Conservation (phyloP, 2,113 vertebrate species). For the Serinus canaria region DNA sequence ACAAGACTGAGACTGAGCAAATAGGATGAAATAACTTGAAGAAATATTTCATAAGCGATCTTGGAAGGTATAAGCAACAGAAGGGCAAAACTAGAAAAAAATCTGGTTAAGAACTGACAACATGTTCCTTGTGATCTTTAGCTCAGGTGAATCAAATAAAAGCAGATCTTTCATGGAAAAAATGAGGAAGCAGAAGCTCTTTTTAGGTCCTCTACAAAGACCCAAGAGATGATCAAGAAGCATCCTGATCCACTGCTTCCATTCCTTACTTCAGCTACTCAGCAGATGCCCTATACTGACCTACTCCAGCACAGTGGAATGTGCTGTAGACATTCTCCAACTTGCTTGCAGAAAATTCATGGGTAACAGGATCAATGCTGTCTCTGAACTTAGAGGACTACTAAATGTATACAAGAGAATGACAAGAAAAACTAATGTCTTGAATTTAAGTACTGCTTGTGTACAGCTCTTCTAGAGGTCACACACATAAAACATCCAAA, state of each 20-base stretch:
- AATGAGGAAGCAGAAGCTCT: background rate
- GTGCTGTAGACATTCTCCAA: rapidly evolving
- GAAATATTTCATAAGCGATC: background rate
- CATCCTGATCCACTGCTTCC: background rate
- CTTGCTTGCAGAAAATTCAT: background rate
- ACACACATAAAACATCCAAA: background rate
- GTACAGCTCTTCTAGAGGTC: background rate
- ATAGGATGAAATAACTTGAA: background rate
- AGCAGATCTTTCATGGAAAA: background rate
- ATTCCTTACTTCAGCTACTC: background rate
- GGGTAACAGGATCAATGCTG: background rate
- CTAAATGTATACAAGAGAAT: background rate
- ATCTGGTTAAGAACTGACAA: background rate
- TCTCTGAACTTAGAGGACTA: background rate
- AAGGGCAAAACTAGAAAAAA: background rate
- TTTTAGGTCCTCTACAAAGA: background rate
- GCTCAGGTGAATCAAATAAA: background rate
- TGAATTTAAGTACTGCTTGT: background rate
- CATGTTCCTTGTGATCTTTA: background rate
- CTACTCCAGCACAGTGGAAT: background rate
- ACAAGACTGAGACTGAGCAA: background rate
- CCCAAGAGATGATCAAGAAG: background rate
- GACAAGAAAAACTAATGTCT: background rate
- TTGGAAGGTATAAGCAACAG: background rate
- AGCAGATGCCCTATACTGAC: background rate